Evolutionary conservation across 2,797 vertebrate genomes (phyloP).

Genomic region (Danio albolineatus): DNA sequence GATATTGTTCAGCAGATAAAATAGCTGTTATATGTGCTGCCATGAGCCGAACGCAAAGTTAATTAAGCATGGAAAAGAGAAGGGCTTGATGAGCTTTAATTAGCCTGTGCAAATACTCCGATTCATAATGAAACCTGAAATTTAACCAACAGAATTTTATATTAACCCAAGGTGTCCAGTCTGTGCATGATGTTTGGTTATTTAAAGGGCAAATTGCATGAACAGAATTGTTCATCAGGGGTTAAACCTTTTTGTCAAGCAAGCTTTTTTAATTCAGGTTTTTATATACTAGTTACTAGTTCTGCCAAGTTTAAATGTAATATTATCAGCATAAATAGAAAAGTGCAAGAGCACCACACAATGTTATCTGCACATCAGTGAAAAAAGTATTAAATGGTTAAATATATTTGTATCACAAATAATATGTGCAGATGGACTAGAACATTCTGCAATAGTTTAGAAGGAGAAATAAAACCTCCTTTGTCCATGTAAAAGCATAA

Average conservation of each 20-base stretch:
- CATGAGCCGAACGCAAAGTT: constrained; percentile 45
- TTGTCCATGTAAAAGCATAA: constrained; percentile 5
- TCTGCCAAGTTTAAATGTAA: neutral
- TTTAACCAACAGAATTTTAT: constrained; percentile 45
- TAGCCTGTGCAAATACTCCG: constrained; percentile 59
- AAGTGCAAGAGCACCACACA: neutral
- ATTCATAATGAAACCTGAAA: constrained; percentile 54
- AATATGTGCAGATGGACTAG: neutral
- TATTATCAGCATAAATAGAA: neutral
- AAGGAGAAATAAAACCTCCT: neutral
- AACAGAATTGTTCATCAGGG: constrained; percentile 33
- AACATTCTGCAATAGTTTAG: neutral
- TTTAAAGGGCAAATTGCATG: constrained; percentile 47
- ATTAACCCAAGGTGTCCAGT: constrained; percentile 45
- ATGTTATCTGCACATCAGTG: neutral
- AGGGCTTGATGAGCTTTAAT: constrained; percentile 56
- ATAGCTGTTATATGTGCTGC: constrained; percentile 34
- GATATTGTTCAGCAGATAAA: constrained; percentile 39
- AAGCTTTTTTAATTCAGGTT: neutral
- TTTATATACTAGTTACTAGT: too few species aligned
- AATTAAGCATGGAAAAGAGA: constrained; percentile 44
- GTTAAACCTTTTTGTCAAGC: constrained; percentile 8
- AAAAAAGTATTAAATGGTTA: neutral
- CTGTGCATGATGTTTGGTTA: constrained; percentile 45
- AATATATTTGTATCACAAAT: neutral